A percentile compares a stretch with the other conserved stretches of the same genome.
phyloP scores from a whole-genome alignment of 1,140 invertebrate species.

The Zeugodacus cucurbitae region DNA sequence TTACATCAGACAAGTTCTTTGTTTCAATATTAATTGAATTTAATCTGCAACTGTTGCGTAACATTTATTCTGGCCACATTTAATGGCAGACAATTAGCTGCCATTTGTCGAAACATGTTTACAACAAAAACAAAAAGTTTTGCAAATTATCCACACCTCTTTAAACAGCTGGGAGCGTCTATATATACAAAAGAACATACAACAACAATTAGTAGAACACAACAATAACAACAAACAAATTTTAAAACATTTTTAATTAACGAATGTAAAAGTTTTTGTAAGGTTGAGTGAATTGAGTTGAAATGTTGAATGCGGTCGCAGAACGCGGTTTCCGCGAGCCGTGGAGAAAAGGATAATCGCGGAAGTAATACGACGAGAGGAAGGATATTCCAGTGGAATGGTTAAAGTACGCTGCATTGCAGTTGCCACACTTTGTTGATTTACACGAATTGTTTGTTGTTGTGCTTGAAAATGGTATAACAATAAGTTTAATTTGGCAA shows the following conservation, averaged over 20 bases:
- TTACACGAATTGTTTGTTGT: background rate
- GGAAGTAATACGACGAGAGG: background rate
- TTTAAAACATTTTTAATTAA: conserved; percentile 4
- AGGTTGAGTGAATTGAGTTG: background rate
- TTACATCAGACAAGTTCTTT: background rate
- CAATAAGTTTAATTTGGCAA: too few relatives aligned
- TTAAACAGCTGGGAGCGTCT: background rate
- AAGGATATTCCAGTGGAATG: background rate
- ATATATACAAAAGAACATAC: background rate
- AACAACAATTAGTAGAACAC: background rate
- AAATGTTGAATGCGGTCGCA: background rate
- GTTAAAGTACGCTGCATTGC: background rate
- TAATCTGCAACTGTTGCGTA: background rate
- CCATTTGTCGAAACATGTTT: background rate
- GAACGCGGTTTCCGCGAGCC: background rate
- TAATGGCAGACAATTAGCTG: background rate
- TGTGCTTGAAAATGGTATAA: background rate
- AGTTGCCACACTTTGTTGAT: too few relatives aligned
- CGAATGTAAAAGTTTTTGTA: background rate
- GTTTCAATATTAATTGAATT: background rate
- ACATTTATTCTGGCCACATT: background rate
- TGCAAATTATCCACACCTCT: background rate
- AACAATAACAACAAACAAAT: background rate
- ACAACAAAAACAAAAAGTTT: background rate
- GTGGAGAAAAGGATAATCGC: background rate